Evolutionary conservation across 2,797 vertebrate genomes (phyloP).

Genomic region (Acrossocheilus wenchowensis): DNA sequence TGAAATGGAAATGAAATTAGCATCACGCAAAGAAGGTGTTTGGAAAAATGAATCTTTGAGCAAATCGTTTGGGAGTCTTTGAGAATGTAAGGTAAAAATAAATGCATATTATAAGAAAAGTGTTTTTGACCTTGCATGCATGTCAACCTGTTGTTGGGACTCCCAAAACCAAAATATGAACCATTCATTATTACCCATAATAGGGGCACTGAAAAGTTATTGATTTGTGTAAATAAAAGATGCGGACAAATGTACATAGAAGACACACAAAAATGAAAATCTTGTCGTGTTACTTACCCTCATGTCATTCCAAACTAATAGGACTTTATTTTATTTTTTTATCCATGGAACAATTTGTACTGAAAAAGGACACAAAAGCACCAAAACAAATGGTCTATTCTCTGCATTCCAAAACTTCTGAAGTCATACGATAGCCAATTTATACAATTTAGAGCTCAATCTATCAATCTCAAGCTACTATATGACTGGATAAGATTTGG

Average conservation of each 20-base stretch:
- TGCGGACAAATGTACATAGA: background rate
- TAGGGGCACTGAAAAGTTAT: background rate
- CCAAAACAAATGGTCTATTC: background rate
- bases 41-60: no score
- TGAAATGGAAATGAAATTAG: no score
- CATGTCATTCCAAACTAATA: background rate
- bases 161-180: no score
- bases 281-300: background rate
- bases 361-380: background rate
- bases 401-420: background rate
- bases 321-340: background rate
- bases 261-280: background rate
- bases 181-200: no score
- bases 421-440: background rate
- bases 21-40: no score
- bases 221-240: background rate
- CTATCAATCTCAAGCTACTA: background rate
- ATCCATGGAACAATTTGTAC: background rate
- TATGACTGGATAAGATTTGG: background rate
- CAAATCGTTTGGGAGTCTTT: no score
- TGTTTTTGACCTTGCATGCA: no score
- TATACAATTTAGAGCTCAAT: background rate
- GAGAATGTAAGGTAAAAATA: no score
- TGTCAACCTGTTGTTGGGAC: no score
- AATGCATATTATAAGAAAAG: no score